phyloP scores from a whole-genome alignment of 2,888 invertebrate species.

The Conomelus anceps region DNA sequence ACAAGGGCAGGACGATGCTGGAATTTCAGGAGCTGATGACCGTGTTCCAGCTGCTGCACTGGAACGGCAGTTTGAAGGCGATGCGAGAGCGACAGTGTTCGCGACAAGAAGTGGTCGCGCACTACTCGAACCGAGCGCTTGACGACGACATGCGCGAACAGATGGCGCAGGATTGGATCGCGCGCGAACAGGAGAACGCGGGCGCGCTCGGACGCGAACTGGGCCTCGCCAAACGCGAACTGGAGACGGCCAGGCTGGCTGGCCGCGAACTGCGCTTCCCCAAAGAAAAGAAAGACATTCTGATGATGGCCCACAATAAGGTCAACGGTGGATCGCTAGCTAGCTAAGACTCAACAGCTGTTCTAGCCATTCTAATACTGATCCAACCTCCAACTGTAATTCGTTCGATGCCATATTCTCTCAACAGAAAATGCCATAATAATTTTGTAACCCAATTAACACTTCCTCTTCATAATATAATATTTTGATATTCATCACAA shows the following conservation, averaged over 20 bases:
- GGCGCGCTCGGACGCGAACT: conserved; percentile 75
- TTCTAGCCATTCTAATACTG: not conserved
- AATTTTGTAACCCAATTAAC: not conserved
- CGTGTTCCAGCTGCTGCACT: conserved; percentile 91
- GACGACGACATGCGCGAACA: conserved; percentile 94
- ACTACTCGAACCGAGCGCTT: conserved; percentile 84
- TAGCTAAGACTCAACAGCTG: conserved; percentile 20
- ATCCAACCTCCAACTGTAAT: not conserved
- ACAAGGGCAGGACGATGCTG: conserved; percentile 76
- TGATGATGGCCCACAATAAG: conserved; percentile 82
- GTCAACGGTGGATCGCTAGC: conserved; percentile 43
- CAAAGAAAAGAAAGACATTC: conserved; percentile 91
- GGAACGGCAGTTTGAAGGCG: conserved; percentile 93
- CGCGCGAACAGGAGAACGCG: conserved; percentile 62
- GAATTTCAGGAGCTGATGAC: conserved; percentile 97
- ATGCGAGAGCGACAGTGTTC: conserved; percentile 94
- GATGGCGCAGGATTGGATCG: conserved; percentile 95
- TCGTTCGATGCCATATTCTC: not conserved
- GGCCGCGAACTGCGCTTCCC: conserved; percentile 88
- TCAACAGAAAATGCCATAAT: not conserved
- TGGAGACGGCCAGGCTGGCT: conserved; percentile 76
- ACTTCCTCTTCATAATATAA: too few species aligned
- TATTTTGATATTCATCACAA: too few species aligned
- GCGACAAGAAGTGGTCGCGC: conserved; percentile 75
- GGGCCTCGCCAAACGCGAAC: conserved; percentile 76